phyloP scores from a whole-genome alignment of 2,888 invertebrate species.

The Hesperia comma region DNA sequence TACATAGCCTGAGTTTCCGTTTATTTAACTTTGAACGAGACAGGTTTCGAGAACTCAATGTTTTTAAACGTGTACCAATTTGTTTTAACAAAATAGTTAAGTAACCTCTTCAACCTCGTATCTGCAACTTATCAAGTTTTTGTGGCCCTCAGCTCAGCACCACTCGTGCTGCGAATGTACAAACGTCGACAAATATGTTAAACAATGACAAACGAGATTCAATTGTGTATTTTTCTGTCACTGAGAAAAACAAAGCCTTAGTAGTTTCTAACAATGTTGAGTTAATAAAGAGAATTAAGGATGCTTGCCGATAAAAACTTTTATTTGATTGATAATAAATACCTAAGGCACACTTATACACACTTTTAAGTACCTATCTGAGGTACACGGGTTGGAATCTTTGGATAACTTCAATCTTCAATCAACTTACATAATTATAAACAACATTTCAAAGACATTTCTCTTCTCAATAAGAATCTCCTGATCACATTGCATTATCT shows the following conservation, averaged over 20 bases:
- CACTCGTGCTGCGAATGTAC: conserved; percentile 25
- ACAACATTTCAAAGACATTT: too few species aligned
- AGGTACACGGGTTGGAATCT: too few species aligned
- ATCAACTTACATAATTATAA: too few species aligned
- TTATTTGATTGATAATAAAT: conserved; percentile 4
- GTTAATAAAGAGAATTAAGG: conserved; percentile 11
- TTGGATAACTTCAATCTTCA: too few species aligned
- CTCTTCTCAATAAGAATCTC: too few species aligned
- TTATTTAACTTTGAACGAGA: conserved; percentile 37
- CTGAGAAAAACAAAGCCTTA: conserved; percentile 15
- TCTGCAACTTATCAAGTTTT: conserved; percentile 8
- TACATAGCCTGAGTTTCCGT: conserved; percentile 23
- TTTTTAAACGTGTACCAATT: conserved; percentile 44
- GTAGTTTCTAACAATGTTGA: conserved; percentile 31
- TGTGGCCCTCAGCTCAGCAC: conserved; percentile 12
- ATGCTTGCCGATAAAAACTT: conserved; percentile 20
- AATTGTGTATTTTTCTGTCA: conserved; percentile 30
- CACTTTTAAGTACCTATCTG: too few species aligned
- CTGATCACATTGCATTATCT: too few species aligned
- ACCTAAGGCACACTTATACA: background rate
- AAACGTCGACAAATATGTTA: conserved; percentile 32
- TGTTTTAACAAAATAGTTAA: conserved; percentile 24
- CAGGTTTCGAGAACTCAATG: conserved; percentile 45
- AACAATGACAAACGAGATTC: conserved; percentile 30
- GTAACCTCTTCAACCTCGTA: background rate